phyloP scores from a whole-genome alignment of 1,140 invertebrate genomes.

The Aphaenogaster floridana region DNA sequence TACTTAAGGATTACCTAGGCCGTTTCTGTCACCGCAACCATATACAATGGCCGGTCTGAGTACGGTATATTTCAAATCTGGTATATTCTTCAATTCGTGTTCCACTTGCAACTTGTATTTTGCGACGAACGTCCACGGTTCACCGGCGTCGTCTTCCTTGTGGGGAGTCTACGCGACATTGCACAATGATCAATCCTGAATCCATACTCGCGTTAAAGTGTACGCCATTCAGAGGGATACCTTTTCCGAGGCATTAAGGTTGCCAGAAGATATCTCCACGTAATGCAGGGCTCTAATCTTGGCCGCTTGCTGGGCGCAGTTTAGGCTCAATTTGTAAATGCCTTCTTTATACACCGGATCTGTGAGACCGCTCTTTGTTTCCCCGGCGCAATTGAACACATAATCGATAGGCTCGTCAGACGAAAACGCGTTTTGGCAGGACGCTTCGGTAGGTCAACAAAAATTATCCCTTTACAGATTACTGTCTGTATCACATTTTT shows the following conservation, averaged over 20 bases:
- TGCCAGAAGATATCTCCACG: slow-evolving; percentile 95
- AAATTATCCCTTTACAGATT: neutral
- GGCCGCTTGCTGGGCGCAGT: slow-evolving; percentile 93
- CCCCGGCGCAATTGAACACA: slow-evolving; percentile 96
- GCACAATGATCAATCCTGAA: neutral
- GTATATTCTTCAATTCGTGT: slow-evolving; percentile 90
- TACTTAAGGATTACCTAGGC: slow-evolving; percentile 89
- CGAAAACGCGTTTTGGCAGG: slow-evolving; percentile 92
- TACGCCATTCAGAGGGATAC: slow-evolving; percentile 82
- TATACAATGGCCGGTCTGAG: slow-evolving; percentile 95
- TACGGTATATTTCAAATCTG: slow-evolving; percentile 92
- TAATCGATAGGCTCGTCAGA: slow-evolving; percentile 90
- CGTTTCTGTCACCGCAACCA: slow-evolving; percentile 93
- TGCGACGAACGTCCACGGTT: slow-evolving; percentile 94
- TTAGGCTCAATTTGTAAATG: slow-evolving; percentile 93
- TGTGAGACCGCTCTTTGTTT: slow-evolving; percentile 95
- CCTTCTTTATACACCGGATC: slow-evolving; percentile 96
- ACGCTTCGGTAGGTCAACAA: slow-evolving; percentile 87
- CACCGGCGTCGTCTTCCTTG: slow-evolving; percentile 91
- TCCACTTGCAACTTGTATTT: slow-evolving; percentile 95
- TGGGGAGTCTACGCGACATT: slow-evolving; percentile 88
- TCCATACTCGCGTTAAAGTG: neutral
- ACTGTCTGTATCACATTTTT: slow-evolving; percentile 2
- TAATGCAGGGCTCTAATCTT: slow-evolving; percentile 90
- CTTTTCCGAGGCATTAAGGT: slow-evolving; percentile 93